A percentile compares a stretch with the other conserved stretches of the same genome.
These are phyloP conservation scores for Epsilonema sp. DNA, from an alignment of 2,888 invertebrate genomes.

Conservation along the genomic window DNA sequence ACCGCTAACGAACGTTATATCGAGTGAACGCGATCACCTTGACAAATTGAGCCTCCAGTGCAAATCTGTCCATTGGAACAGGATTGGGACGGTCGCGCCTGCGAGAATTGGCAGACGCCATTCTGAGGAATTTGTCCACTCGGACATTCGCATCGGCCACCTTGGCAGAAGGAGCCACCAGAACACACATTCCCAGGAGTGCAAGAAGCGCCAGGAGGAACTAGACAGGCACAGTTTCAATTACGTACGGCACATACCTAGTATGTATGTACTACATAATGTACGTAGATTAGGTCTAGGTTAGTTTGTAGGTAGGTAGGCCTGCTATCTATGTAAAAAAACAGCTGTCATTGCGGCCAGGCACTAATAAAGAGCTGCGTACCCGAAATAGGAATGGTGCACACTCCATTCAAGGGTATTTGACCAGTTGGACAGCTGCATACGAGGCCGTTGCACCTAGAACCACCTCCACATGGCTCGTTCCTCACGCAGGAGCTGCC, in stretches of 20 bases:
- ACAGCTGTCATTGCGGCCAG: background rate
- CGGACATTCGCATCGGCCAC: slow-evolving; percentile 3
- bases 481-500: slow-evolving; percentile 1
- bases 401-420: background rate
- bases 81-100: slow-evolving; percentile 13
- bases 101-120: background rate
- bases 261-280: too few relatives aligned
- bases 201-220: slow-evolving; percentile 8
- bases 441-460: slow-evolving; percentile 9
- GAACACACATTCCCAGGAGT: background rate
- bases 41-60: slow-evolving; percentile 14
- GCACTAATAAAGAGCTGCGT: slow-evolving; percentile 17
- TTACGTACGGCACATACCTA: too few relatives aligned
- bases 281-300: too few relatives aligned
- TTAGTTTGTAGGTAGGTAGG: too few relatives aligned
- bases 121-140: background rate
- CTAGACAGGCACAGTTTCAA: slow-evolving; percentile 1
- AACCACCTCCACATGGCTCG: slow-evolving; percentile 13
- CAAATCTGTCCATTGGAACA: slow-evolving; percentile 15
- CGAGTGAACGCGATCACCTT: too few relatives aligned
- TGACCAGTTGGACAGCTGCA: slow-evolving; percentile 2
- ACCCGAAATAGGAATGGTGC: slow-evolving; percentile 10
- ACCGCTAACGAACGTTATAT: too few relatives aligned
- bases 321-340: background rate
- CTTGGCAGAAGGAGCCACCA: background rate